Evolutionary conservation across 2,888 invertebrate species (phyloP), one percentile per base, ranked within the genome.

Genomic region (Euclidia mi): DNA sequence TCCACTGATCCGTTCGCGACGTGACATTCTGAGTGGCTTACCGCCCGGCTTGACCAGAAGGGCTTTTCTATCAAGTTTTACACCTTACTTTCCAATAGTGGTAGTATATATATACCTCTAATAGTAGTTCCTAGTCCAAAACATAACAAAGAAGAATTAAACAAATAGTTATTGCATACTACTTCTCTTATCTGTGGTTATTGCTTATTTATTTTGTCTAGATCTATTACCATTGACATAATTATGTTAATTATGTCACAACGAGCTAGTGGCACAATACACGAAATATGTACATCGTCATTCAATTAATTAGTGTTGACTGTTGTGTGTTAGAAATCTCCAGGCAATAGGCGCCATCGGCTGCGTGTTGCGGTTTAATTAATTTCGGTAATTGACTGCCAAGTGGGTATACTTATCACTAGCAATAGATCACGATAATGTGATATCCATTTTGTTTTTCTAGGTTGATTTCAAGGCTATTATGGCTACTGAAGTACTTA

Each of bases 261-360:
- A 20, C 58, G 44, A 52, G 55, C 46, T 48, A 68, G 51, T 28
- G 17, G 55, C 2, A 29, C 9, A 10, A 2, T 29, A 9, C 32
- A 32, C 20, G 9, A 34, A 34, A 14, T 34, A 49, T 55, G 12
- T 12, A 58, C 61, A 50, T 49, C 28, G 62, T 63, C 46, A 61
- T 64, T 64, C 52, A 66, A 62, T 72, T 71, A 71, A 71, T 71
- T 66, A 64, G 44, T 47, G 20, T 29, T 29, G n/a, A 64, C 41
- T 47, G 20, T 50, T 53, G 45, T 47, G 28, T 61, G 46, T 52
- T 44, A 28, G 32, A 56, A 51, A 64, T 53, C 51, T 56, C 56
- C 25, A 56, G 62, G 65, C 68, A 65, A 56, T 45, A 49, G 38
- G 56, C 55, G 72, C 59, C 66, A 59, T 51, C 73, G 59, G 29